Evolutionary conservation across 2,888 invertebrate genomes (phyloP).

Genomic region (Balanococcus diminutus): DNA sequence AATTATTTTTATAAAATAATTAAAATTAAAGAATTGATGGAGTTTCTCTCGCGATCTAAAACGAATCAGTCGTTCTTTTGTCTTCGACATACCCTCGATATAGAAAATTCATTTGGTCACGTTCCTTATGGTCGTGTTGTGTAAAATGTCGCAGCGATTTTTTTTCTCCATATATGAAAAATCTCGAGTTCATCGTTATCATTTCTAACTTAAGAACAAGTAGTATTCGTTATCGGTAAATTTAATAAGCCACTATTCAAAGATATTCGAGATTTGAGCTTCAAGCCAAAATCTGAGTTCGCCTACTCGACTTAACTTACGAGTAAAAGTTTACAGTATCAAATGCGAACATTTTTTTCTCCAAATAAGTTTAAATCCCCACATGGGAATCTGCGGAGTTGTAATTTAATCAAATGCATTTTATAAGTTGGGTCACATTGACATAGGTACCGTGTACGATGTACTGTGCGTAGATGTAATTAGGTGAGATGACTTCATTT

Average conservation of each 20-base stretch:
- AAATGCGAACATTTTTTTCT: neutral
- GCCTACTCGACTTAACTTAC: neutral
- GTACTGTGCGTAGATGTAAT: too few relatives aligned
- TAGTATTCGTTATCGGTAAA: neutral
- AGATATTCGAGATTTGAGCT: neutral
- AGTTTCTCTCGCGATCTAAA: too few relatives aligned
- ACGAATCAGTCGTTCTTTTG: too few relatives aligned
- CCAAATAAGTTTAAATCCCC: neutral
- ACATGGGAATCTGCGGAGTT: neutral
- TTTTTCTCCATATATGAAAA: neutral
- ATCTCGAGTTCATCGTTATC: neutral
- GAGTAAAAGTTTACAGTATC: neutral
- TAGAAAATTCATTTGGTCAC: too few relatives aligned
- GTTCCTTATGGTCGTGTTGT: neutral
- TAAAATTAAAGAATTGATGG: too few relatives aligned
- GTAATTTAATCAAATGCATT: neutral
- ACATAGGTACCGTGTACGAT: neutral
- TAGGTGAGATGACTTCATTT: too few relatives aligned
- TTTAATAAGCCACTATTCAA: constrained; percentile 27
- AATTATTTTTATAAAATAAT: too few relatives aligned
- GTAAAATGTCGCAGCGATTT: neutral
- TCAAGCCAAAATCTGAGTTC: neutral
- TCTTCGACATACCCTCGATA: too few relatives aligned
- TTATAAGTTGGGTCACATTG: neutral
- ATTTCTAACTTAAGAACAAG: constrained; percentile 29